A percentile compares a stretch with the other conserved stretches of the same genome.
These are phyloP conservation scores for Stenoptilia bipunctidactyla DNA, from an alignment of 2,888 invertebrate genomes.

Conservation along the genomic window DNA sequence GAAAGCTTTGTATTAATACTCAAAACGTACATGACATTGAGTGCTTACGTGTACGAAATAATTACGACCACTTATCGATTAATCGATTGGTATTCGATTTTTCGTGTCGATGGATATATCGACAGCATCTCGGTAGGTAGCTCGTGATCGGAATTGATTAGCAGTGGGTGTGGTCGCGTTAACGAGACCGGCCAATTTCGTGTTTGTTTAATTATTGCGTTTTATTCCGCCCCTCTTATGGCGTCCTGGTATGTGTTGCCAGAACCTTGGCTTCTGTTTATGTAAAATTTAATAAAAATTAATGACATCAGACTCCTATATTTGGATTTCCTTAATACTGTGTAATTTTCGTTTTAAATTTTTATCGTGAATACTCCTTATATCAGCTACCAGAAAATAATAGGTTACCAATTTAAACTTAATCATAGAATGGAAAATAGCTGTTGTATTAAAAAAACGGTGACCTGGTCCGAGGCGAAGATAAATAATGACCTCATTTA, in stretches of 20 bases:
- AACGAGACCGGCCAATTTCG: constrained; percentile 45
- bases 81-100: constrained; percentile 10
- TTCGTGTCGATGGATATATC: not conserved
- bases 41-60: constrained; percentile 11
- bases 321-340: not conserved
- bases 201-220: constrained; percentile 53
- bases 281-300: constrained; percentile 16
- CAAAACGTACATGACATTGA: constrained; percentile 7
- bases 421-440: no score
- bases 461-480: not conserved
- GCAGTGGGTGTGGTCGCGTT: constrained; percentile 39
- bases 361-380: not conserved
- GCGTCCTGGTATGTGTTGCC: constrained; percentile 18
- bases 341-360: not conserved
- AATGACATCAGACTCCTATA: not conserved
- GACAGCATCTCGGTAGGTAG: not conserved
- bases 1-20: constrained; percentile 2
- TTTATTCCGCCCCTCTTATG: constrained; percentile 30
- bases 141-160: constrained; percentile 44
- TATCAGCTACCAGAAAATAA: not conserved
- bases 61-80: constrained; percentile 23
- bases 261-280: constrained; percentile 31
- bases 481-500: not conserved
- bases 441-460: not conserved
- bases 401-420: not conserved